Percentiles rank a stretch among this genome's conserved stretches.
Conservation (phyloP, 2,888 invertebrate genomes). For the Drosophila tanythrix region DNA sequence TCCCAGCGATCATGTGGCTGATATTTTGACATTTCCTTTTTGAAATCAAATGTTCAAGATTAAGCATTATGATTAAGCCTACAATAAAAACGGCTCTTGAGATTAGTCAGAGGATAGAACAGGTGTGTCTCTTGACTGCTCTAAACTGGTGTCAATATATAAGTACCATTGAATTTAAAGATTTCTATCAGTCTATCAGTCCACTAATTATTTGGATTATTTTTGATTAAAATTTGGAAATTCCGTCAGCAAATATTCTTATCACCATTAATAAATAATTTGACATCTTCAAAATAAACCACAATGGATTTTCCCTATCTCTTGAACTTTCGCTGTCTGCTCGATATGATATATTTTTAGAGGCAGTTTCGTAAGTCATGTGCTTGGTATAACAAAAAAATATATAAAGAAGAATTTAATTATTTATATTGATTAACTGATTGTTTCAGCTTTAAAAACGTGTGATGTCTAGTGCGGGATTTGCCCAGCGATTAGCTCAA, state of each 20-base stretch:
- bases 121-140: slow-evolving; percentile 31
- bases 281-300: slow-evolving; percentile 10
- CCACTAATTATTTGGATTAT: background rate
- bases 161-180: slow-evolving; percentile 18
- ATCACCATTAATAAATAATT: slow-evolving; percentile 14
- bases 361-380: background rate
- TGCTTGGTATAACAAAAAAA: background rate
- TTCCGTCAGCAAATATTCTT: background rate
- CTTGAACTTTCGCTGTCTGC: slow-evolving; percentile 24
- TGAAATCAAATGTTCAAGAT: background rate
- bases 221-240: slow-evolving; percentile 5
- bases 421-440: slow-evolving; percentile 22
- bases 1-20: background rate
- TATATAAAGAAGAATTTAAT: slow-evolving; percentile 1
- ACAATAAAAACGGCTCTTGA: background rate
- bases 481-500: slow-evolving; percentile 51
- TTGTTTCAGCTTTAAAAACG: background rate
- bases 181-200: background rate
- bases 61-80: background rate
- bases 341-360: slow-evolving; percentile 33
- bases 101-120: background rate
- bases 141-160: slow-evolving; percentile 36
- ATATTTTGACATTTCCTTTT: too few species aligned
- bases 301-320: slow-evolving; percentile 12
- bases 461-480: slow-evolving; percentile 41